Evolutionary conservation across 2,113 vertebrate species (phyloP), one percentile per base, ranked within the genome.

Genomic region (Calyptomena viridis): DNA sequence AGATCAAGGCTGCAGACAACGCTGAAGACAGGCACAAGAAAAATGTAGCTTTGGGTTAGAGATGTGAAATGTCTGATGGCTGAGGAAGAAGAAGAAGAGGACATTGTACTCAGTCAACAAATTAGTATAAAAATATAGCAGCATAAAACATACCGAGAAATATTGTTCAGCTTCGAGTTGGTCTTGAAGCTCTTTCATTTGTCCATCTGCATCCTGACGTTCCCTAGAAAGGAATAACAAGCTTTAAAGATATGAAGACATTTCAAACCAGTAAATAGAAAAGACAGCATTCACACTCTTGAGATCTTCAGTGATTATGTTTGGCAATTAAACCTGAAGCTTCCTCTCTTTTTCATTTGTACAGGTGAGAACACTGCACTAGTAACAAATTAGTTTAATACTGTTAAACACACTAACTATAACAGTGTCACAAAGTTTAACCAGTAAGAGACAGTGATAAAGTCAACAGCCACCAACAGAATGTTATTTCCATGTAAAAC

Each of bases 111-210:
- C 56, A 33, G 71, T 16, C 40, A 84, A 84, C 30, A 78, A 23
- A 63, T 79, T 27, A 52, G 14, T 47, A 76, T 58, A 63, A 68
- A 49, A 64, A 86, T 68, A 64, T 63, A 85, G 67, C n/a, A 94
- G 63, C 23, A 52, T 13, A 82, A 92, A 76, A 98, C 99, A 97
- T 97, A 99, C 99, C 5, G 99, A 99, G 96, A 99, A 99, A 98
- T 99, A 99, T 78, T 99, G 99, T 56, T 99, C 99, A 11, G 99
- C 99, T 97, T 99, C 99, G 19, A 99, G 98, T 93, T 99, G 99
- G 94, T 99, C 99, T 95, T 99, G 99, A 66, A 99, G 98, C 90
- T 99, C 99, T 96, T 99, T 99, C 99, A 99, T 99, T 94, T 99
- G 99, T 23, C 99, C 99, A 46, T 99, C 99, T 60, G 99, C 98